These are phyloP conservation scores for Cantharis flavilabris DNA, from an alignment of 2,888 invertebrate genomes.

Conservation along the genomic window DNA sequence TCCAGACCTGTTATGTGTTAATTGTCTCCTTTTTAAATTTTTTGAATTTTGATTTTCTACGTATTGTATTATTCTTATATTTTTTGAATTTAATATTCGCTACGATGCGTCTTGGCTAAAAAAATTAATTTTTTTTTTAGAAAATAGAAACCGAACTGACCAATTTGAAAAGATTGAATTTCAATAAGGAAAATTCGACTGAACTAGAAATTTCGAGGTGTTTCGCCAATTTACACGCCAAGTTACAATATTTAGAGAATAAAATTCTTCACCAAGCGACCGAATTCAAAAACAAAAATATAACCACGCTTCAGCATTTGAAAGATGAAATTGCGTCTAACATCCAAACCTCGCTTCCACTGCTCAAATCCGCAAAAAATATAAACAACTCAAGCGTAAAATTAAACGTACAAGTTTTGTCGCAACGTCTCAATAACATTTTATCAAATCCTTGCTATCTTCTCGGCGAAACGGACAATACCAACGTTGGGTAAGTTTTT, in stretches of 20 bases:
- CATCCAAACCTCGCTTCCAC: slow-evolving; percentile 13
- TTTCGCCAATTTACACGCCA: slow-evolving; percentile 59
- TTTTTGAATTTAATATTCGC: too few species aligned
- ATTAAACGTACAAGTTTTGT: slow-evolving; percentile 29
- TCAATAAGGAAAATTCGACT: not conserved
- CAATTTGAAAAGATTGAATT: not conserved
- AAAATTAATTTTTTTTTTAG: slow-evolving; percentile 29
- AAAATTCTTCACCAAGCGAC: slow-evolving; percentile 43
- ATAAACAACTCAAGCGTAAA: slow-evolving; percentile 6
- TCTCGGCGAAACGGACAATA: slow-evolving; percentile 2
- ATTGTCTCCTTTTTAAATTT: too few species aligned
- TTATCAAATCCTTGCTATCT: slow-evolving; percentile 24
- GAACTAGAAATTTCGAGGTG: slow-evolving; percentile 56
- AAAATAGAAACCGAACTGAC: slow-evolving; percentile 28
- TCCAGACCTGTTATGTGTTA: too few species aligned
- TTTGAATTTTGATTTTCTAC: too few species aligned
- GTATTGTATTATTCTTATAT: too few species aligned
- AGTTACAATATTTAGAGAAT: slow-evolving; percentile 60
- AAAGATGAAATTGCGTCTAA: slow-evolving; percentile 14
- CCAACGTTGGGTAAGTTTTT: slow-evolving; percentile 9
- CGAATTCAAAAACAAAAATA: slow-evolving; percentile 13
- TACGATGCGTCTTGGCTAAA: not conserved
- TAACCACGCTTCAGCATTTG: slow-evolving; percentile 4
- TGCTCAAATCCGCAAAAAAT: slow-evolving; percentile 23
- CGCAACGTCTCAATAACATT: slow-evolving; percentile 24